Percentiles rank a stretch among this genome's conserved stretches.
These are phyloP conservation scores for Neodon shergylaensis DNA, from an alignment of 2,113 vertebrate species.

Conservation along the genomic window DNA sequence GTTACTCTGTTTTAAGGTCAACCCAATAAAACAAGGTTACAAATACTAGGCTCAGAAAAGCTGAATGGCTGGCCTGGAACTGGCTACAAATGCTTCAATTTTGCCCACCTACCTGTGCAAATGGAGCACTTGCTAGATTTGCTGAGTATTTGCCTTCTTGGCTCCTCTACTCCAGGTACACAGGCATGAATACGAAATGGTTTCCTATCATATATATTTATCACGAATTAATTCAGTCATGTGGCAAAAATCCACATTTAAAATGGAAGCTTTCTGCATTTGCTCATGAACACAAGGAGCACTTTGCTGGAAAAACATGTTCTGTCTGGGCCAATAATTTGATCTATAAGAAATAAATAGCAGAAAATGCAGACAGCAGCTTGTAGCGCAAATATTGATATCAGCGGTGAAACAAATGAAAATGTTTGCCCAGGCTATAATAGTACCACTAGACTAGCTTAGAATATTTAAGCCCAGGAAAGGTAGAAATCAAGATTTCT, in stretches of 20 bases:
- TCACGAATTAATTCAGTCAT: slow-evolving; percentile 73
- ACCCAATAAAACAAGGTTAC: neutral
- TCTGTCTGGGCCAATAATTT: slow-evolving; percentile 76
- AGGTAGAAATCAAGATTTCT: slow-evolving; percentile 78
- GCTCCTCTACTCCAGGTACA: neutral
- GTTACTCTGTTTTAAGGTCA: slow-evolving; percentile 3
- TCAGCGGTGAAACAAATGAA: slow-evolving; percentile 75
- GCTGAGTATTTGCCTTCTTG: neutral
- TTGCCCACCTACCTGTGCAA: neutral
- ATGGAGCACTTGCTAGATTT: neutral
- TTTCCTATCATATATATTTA: slow-evolving; percentile 74
- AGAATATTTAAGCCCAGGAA: slow-evolving; percentile 73
- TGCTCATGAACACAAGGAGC: slow-evolving; percentile 65
- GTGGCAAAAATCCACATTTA: slow-evolving; percentile 69
- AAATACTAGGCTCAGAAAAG: neutral
- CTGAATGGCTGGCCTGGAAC: neutral
- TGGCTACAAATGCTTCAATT: neutral
- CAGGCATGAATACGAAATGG: slow-evolving; percentile 50
- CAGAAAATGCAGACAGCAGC: slow-evolving; percentile 68
- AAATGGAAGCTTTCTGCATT: slow-evolving; percentile 76
- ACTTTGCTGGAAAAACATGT: slow-evolving; percentile 72
- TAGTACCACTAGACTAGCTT: slow-evolving; percentile 60
- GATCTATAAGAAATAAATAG: slow-evolving; percentile 77
- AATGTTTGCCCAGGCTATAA: slow-evolving; percentile 63
- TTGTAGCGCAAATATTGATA: slow-evolving; percentile 69